Conservation (phyloP, 2,888 invertebrate species). For the Cephus spinipes region DNA sequence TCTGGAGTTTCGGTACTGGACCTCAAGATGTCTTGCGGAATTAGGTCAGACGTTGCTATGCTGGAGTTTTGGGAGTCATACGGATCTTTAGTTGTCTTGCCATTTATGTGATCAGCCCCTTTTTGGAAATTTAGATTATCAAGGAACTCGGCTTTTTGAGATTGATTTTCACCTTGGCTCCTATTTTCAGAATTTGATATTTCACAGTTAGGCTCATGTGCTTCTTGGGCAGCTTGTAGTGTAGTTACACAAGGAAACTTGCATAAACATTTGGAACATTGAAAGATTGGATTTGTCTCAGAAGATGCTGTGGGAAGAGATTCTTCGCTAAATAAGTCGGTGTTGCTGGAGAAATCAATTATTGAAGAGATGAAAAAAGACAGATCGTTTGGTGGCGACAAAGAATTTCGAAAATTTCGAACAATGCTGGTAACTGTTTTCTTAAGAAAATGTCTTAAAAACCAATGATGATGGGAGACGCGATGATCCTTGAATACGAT, state of each 20-base stretch:
- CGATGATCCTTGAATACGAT: constrained; percentile 80
- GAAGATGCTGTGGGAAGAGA: constrained; percentile 73
- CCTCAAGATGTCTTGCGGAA: constrained; percentile 48
- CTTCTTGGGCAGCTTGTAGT: constrained; percentile 71
- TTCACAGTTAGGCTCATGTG: constrained; percentile 75
- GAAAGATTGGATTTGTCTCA: constrained; percentile 72
- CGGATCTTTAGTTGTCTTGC: constrained; percentile 75
- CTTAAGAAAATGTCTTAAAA: constrained; percentile 70
- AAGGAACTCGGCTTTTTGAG: constrained; percentile 82
- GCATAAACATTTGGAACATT: constrained; percentile 77
- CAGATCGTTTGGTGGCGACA: constrained; percentile 78
- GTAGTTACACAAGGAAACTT: constrained; percentile 74
- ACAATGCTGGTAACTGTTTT: constrained; percentile 44
- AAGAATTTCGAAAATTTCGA: constrained; percentile 65
- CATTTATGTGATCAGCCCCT: constrained; percentile 69
- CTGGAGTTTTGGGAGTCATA: constrained; percentile 89
- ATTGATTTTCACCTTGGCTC: constrained; percentile 71
- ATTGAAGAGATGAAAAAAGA: constrained; percentile 85
- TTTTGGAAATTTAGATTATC: constrained; percentile 83
- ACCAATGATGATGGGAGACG: constrained; percentile 78
- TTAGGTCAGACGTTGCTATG: constrained; percentile 75
- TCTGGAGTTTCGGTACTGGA: constrained; percentile 53
- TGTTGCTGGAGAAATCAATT: constrained; percentile 83
- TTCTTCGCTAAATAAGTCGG: constrained; percentile 79
- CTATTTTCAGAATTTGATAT: constrained; percentile 73